Conservation (phyloP, 2,888 invertebrate species). For the Limenitis camilla region DNA sequence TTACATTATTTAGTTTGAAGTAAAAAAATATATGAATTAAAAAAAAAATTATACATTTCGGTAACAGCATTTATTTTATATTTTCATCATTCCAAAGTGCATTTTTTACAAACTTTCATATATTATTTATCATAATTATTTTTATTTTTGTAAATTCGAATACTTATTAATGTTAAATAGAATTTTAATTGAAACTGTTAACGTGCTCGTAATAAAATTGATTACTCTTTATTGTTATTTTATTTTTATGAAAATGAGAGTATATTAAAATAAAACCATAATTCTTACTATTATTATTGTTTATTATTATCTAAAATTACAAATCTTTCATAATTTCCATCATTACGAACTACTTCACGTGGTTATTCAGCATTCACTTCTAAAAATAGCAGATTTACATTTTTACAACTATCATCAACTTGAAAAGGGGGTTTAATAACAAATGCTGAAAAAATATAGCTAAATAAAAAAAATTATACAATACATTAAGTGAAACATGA, state of each 20-base stretch:
- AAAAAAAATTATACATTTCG: not conserved
- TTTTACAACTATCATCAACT: constrained; percentile 53
- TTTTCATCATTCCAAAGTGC: constrained; percentile 1
- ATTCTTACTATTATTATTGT: constrained; percentile 10
- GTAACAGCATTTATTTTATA: not conserved
- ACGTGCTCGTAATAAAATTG: too few relatives aligned
- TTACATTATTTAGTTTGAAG: not conserved
- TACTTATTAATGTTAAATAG: too few relatives aligned
- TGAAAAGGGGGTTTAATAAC: constrained; percentile 9
- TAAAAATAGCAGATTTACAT: constrained; percentile 70
- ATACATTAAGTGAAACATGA: constrained; percentile 3
- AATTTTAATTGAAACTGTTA: too few relatives aligned
- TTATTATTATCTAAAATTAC: constrained; percentile 69
- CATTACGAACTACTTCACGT: constrained; percentile 53
- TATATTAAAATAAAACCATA: constrained; percentile 4
- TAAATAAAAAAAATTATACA: not conserved
- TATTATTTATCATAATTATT: too few relatives aligned
- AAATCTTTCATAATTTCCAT: constrained; percentile 67
- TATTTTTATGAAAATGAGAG: too few relatives aligned
- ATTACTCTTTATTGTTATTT: too few relatives aligned
- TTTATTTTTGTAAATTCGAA: too few relatives aligned
- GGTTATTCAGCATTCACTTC: constrained; percentile 61
- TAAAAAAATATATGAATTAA: not conserved
- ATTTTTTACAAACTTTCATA: too few relatives aligned
- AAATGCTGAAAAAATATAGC: constrained; percentile 7